phyloP scores from a whole-genome alignment of 2,113 vertebrate genomes.

The Clarias macrocephalus region DNA sequence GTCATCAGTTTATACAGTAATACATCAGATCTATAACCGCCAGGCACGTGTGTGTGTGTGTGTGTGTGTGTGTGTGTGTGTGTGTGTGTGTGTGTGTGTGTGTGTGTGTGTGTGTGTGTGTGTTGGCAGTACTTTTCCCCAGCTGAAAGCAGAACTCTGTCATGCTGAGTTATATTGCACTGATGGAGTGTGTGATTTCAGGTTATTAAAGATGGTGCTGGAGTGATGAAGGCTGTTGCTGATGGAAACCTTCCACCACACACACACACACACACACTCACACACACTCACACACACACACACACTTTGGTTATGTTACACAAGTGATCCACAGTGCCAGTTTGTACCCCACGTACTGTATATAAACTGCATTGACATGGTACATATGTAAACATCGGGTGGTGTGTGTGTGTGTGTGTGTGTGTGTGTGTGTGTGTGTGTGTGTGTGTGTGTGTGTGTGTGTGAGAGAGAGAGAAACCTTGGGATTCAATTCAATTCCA shows the following conservation, averaged over 20 bases:
- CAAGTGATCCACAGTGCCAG: neutral
- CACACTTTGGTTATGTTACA: neutral
- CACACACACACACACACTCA: slow-evolving; percentile 35
- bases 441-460: too few relatives aligned
- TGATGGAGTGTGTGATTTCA: slow-evolving; percentile 64
- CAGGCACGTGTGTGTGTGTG: slow-evolving; percentile 16
- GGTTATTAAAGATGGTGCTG: slow-evolving; percentile 68
- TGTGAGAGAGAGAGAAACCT: neutral
- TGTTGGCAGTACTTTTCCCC: slow-evolving; percentile 12
- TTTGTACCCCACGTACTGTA: neutral
- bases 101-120: slow-evolving; percentile 24
- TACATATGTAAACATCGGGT: neutral
- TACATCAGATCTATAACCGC: neutral
- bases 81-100: slow-evolving; percentile 27
- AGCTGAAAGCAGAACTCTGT: slow-evolving; percentile 68
- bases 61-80: too few relatives aligned
- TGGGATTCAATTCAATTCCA: too few relatives aligned
- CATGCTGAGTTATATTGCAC: slow-evolving; percentile 68
- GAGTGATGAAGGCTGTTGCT: slow-evolving; percentile 60
- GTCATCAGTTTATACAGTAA: neutral
- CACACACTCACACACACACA: slow-evolving; percentile 17
- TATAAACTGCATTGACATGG: neutral
- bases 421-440: too few relatives aligned
- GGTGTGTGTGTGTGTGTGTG: neutral
- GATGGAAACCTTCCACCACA: slow-evolving; percentile 62